Percentiles rank a stretch among this genome's conserved stretches.
Conservation (phyloP, 2,888 invertebrate genomes). For the Drosophila cognata region DNA sequence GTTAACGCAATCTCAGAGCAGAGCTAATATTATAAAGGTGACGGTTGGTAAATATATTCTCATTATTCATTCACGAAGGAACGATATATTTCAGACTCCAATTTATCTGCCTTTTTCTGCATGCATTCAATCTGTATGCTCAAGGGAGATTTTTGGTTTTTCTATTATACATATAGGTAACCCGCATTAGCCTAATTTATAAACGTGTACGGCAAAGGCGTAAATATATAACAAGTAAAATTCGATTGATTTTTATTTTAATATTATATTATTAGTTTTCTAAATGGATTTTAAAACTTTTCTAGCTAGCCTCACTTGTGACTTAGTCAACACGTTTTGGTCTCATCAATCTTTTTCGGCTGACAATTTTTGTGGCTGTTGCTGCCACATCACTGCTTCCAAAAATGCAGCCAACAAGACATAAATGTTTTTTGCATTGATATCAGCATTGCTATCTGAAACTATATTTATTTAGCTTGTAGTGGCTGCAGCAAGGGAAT, state of each 20-base stretch:
- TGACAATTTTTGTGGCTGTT: conserved; percentile 60
- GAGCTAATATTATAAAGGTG: no score
- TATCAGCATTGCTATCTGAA: conserved; percentile 32
- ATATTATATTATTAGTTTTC: neutral
- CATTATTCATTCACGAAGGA: neutral
- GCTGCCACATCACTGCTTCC: conserved; percentile 64
- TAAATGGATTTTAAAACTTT: neutral
- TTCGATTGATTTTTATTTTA: neutral
- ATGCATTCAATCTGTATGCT: neutral
- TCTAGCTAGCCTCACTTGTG: conserved; percentile 13
- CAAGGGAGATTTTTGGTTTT: neutral
- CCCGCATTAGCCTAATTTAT: neutral
- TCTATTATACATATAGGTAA: neutral
- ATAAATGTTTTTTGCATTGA: conserved; percentile 61
- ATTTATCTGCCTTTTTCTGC: neutral
- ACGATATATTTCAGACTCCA: neutral
- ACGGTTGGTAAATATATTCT: neutral
- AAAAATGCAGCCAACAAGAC: conserved; percentile 46
- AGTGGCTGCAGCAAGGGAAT: conserved; percentile 11
- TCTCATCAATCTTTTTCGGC: conserved; percentile 69
- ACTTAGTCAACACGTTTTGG: conserved; percentile 29
- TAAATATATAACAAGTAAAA: neutral
- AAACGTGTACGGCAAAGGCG: neutral
- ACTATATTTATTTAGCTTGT: conserved; percentile 56
- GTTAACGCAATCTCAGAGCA: neutral